A percentile compares a stretch with the other conserved stretches of the same genome.
Conservation (phyloP, 2,888 invertebrate species). For the Venustoraphidia nigricollis region DNA sequence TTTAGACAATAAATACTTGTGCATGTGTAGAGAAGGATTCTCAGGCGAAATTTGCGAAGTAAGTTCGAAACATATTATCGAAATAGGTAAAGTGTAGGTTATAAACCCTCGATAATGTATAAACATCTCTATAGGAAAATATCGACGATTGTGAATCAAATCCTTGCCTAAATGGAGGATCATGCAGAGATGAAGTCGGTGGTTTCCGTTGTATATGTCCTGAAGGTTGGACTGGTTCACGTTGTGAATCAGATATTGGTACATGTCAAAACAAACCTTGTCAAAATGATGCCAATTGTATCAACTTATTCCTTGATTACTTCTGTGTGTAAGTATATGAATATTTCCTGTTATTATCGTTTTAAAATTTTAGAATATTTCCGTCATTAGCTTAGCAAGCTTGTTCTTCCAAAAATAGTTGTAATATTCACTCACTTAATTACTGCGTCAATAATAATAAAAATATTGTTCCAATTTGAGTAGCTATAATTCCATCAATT, state of each 20-base stretch:
- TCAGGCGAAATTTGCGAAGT: conserved; percentile 69
- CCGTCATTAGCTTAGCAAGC: no score
- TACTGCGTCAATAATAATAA: no score
- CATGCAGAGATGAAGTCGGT: conserved; percentile 74
- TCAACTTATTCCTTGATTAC: conserved; percentile 81
- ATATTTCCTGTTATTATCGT: background rate
- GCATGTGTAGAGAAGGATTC: conserved; percentile 81
- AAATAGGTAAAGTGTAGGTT: background rate
- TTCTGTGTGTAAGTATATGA: conserved; percentile 64
- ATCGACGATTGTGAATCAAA: conserved; percentile 73
- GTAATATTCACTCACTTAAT: no score
- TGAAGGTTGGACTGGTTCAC: conserved; percentile 73
- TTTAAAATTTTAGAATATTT: conserved; percentile 2
- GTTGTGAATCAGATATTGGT: conserved; percentile 78
- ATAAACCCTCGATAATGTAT: no score
- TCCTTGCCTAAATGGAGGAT: conserved; percentile 81
- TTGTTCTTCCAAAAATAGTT: background rate
- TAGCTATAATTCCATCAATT: no score
- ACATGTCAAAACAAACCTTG: conserved; percentile 78
- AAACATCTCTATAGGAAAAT: conserved; percentile 32
- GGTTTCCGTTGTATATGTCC: conserved; percentile 69
- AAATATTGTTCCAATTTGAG: no score
- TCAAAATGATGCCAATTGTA: conserved; percentile 83
- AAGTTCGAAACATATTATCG: conserved; percentile 9
- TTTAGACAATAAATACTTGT: conserved; percentile 71